Evolutionary conservation across 2,888 invertebrate genomes (phyloP), one percentile per base, ranked within the genome.

Genomic region (Myopa testacea): DNA sequence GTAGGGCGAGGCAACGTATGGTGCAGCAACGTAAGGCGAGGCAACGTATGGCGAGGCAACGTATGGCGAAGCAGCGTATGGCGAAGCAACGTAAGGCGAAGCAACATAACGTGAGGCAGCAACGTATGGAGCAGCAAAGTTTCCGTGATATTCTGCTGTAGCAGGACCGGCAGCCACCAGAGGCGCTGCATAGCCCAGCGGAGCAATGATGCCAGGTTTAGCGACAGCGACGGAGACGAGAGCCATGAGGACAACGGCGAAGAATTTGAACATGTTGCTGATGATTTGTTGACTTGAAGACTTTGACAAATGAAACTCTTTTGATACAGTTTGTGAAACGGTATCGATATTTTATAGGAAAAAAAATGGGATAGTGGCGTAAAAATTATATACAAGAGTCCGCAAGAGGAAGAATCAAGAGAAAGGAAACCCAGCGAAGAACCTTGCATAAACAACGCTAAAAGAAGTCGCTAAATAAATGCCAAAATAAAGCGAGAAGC

Each of bases 101-200:
- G 81, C 72, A 19, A 79, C 76, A 34, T 76, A 76, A 7, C 62
- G 76, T 73, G 70, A 60, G 16, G 78, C 80, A 19, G 62, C 81
- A 60, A 81, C 82, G 19, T 82, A 82, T 34, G 81, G 79, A 67
- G 83, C 78, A 80, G 90, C 88, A 37, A 83, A 83, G 63, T 82
- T 83, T 69, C 45, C 45, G 45, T 45, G 45, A 10, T 45, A 45
- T 45, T 82, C 85, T 67, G 84, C 87, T 50, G 90, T 86, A n/a
- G 91, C 91, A 78, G 81, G 82, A 19, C 91, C 91, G 83, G 92
- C 92, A 40, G 86, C 81, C 34, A 86, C 85, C 71, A 83, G 83
- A 7, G 85, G 84, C 19, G 86, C 78, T 4, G 85, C 81, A 81
- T 87, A 87, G 78, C 86, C 86, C 75, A 87, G 77, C 62, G 88